These are phyloP conservation scores for Gryllus bimaculatus DNA, from an alignment of 1,140 invertebrate species.

Conservation along the genomic window DNA sequence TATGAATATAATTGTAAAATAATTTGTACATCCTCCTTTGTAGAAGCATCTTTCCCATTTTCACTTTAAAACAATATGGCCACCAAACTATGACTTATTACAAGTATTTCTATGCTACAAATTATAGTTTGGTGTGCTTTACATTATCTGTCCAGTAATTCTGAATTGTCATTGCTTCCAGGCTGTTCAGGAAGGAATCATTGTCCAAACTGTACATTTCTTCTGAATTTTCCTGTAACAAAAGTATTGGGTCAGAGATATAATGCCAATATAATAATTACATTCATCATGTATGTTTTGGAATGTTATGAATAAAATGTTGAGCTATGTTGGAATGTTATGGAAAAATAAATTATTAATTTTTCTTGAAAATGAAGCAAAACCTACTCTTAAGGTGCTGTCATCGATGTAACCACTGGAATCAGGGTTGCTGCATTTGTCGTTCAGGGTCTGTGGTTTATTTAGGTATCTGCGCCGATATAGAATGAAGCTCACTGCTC, in stretches of 20 bases:
- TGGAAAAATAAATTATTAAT: background rate
- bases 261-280: background rate
- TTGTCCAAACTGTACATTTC: constrained; percentile 88
- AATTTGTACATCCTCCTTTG: background rate
- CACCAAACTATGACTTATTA: background rate
- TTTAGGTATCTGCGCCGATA: constrained; percentile 57
- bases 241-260: constrained; percentile 13
- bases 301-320: too few species aligned
- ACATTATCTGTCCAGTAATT: constrained; percentile 88
- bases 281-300: too few species aligned
- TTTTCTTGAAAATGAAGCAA: background rate
- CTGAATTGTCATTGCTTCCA: constrained; percentile 87
- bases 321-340: too few species aligned
- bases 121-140: constrained; percentile 77
- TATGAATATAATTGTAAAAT: background rate
- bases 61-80: too few species aligned
- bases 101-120: background rate
- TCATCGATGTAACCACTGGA: constrained; percentile 82
- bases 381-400: constrained; percentile 71
- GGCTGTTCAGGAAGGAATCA: constrained; percentile 80
- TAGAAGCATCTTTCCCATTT: background rate
- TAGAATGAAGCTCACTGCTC: constrained; percentile 16
- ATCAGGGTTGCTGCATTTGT: constrained; percentile 74
- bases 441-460: constrained; percentile 68
- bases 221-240: constrained; percentile 75